Percentiles rank a stretch among this genome's conserved stretches.
Conservation (phyloP, 2,797 vertebrate species). For the Buceros bicornis region DNA sequence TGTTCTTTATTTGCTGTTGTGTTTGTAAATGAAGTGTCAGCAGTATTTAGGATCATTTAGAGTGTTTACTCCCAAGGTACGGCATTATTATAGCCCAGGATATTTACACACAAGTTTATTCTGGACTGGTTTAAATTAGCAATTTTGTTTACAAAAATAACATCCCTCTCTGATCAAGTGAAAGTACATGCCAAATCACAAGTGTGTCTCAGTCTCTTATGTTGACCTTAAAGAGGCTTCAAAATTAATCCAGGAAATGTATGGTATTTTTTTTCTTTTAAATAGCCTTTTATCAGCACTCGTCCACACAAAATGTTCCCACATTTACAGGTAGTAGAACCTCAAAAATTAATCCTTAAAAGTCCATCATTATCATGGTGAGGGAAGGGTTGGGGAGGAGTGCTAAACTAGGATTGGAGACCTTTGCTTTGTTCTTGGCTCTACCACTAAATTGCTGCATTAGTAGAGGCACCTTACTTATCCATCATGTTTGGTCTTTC, state of each 20-base stretch:
- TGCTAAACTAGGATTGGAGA: neutral
- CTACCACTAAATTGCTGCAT: neutral
- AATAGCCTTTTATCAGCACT: conserved; percentile 75
- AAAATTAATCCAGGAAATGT: conserved; percentile 79
- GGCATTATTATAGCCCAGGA: conserved; percentile 48
- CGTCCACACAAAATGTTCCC: conserved; percentile 74
- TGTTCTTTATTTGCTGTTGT: neutral
- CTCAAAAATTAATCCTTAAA: conserved; percentile 37
- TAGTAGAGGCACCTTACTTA: neutral
- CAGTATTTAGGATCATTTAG: conserved; percentile 32
- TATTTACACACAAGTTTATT: conserved; percentile 76
- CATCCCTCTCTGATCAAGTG: conserved; percentile 65
- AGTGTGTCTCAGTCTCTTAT: conserved; percentile 72
- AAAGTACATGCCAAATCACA: conserved; percentile 75
- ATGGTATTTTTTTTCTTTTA: conserved; percentile 82
- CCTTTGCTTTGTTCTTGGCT: neutral
- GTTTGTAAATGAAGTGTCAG: conserved; percentile 7
- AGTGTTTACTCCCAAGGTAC: conserved; percentile 60
- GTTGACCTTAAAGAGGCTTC: conserved; percentile 80
- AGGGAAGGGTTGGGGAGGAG: neutral
- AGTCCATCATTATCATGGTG: neutral
- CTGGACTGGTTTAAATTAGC: conserved; percentile 72
- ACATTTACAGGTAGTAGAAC: conserved; percentile 70
- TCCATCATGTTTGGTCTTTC: neutral
- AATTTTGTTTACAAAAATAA: conserved; percentile 79